These are phyloP conservation scores for Halesus radiatus DNA, from an alignment of 1,140 invertebrate genomes.

Conservation along the genomic window DNA sequence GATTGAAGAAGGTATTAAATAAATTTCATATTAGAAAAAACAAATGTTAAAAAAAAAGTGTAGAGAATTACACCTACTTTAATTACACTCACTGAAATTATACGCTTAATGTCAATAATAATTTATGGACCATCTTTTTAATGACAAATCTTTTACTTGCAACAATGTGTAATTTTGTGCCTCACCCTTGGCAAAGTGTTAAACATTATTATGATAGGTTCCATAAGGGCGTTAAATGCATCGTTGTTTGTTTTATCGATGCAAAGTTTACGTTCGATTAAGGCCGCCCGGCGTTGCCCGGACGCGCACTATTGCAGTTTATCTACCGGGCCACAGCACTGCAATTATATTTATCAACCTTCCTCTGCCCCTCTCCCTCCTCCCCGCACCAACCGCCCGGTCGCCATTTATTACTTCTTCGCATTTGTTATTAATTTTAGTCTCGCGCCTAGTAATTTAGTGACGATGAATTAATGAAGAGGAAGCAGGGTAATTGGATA, in stretches of 20 bases:
- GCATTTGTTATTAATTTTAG: slow-evolving; percentile 35
- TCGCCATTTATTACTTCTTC: slow-evolving; percentile 24
- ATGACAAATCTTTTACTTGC: too few relatives aligned
- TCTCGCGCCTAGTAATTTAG: slow-evolving; percentile 10
- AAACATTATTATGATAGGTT: not conserved
- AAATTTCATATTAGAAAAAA: too few relatives aligned
- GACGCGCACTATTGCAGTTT: slow-evolving; percentile 29
- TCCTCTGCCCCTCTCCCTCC: not conserved
- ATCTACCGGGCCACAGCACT: slow-evolving; percentile 28
- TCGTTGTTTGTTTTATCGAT: slow-evolving; percentile 53
- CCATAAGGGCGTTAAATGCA: slow-evolving; percentile 12
- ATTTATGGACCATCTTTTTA: too few relatives aligned
- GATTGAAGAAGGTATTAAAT: too few relatives aligned
- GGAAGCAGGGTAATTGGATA: too few relatives aligned
- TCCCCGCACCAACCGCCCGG: too few relatives aligned
- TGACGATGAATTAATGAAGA: too few relatives aligned
- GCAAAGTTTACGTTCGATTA: slow-evolving; percentile 50
- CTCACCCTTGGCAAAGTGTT: not conserved
- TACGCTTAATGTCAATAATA: too few relatives aligned
- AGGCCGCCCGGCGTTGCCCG: slow-evolving; percentile 21
- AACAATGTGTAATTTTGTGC: not conserved
- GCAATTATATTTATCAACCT: slow-evolving; percentile 49
- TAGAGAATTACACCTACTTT: too few relatives aligned
- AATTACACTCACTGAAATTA: too few relatives aligned
- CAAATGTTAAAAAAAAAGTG: too few relatives aligned